These are phyloP conservation scores for Uropsilus gracilis DNA, from an alignment of 2,113 vertebrate genomes.

Conservation along the genomic window DNA sequence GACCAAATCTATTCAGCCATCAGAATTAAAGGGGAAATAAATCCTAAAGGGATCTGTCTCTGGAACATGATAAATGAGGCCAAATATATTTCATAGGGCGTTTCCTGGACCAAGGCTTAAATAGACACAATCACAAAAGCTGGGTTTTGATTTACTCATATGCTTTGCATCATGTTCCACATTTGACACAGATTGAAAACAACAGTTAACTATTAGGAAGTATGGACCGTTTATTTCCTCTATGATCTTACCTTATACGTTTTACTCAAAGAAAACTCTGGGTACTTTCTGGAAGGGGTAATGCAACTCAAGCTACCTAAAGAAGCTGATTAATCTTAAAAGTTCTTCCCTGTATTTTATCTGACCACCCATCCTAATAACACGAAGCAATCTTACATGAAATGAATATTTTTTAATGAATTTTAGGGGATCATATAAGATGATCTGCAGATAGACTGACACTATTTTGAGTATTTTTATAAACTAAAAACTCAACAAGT, in stretches of 20 bases:
- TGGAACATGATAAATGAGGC: neutral
- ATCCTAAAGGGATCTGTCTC: neutral
- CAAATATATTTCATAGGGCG: neutral
- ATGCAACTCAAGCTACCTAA: neutral
- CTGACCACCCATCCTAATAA: constrained; percentile 27
- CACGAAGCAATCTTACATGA: constrained; percentile 30
- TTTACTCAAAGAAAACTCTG: constrained; percentile 9
- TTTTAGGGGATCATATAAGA: constrained; percentile 28
- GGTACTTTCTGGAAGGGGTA: constrained; percentile 28
- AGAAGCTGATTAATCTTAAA: neutral
- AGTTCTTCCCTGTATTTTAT: neutral
- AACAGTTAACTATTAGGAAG: constrained; percentile 27
- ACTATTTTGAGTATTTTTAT: constrained; percentile 17
- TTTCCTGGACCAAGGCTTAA: neutral
- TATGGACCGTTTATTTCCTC: neutral
- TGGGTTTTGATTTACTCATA: neutral
- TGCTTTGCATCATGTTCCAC: neutral
- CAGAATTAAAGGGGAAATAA: constrained; percentile 16
- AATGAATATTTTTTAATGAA: constrained; percentile 25
- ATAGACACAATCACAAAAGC: neutral
- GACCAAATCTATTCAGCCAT: constrained; percentile 7
- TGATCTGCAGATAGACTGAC: neutral
- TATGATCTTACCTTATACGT: neutral
- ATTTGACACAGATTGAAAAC: constrained; percentile 16
- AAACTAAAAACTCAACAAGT: constrained; percentile 53